Base-by-base conservation (phyloP, 1,140 invertebrate genomes). In the Lutraria rhynchaena region DNA sequence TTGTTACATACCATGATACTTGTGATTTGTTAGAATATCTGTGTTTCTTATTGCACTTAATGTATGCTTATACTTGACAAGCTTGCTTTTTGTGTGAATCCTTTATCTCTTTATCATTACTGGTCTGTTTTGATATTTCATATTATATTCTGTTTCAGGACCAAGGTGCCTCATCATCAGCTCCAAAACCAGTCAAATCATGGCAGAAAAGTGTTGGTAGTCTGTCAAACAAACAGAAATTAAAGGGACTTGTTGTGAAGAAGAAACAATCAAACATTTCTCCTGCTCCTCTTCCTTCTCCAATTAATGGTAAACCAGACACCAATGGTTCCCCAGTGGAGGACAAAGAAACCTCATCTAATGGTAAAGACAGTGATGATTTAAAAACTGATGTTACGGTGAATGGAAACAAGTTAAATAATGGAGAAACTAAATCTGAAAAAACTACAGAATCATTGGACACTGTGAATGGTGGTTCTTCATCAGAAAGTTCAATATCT, bases 181-280 rank as follows among this genome's bases (percentile, higher is more conserved):
- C 69, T 33, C 55, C 58, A 85, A 87, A 86, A 67, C 63, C 63
- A 29, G 3, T 11, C 5, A 22, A 49, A 19, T 67, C 78, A 87
- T 94, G 83, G 93, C 94, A 73, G 93, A 93, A 74, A 46, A 87
- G 86, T 85, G 85, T 86, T 19, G 86, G 86, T 35, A 51, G 71
- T 31, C 46, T 87, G 9, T 82, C 85, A 31, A 82, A 81, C 11
- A 85, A 81, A 33, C 67, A 71, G n/a, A 63, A 53, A 44, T 63
- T 87, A 24, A 63, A 80, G 46, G 63, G 74, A 9, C 63, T 87
- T 24, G 71, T 83, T 11, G 78, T 80, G 29, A 85, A 82, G 57
- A 87, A 84, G 67, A 87, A 83, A 46, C 37, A 41, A 41, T 41
- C 37, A 41, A 41, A 5, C 37, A n/a, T n/a, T n/a, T n/a, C 19